A percentile compares a stretch with the other conserved stretches of the same genome.
phyloP scores from a whole-genome alignment of 53 echinoderm and acorn worm genomes.

The Temnopleurus reevesii region DNA sequence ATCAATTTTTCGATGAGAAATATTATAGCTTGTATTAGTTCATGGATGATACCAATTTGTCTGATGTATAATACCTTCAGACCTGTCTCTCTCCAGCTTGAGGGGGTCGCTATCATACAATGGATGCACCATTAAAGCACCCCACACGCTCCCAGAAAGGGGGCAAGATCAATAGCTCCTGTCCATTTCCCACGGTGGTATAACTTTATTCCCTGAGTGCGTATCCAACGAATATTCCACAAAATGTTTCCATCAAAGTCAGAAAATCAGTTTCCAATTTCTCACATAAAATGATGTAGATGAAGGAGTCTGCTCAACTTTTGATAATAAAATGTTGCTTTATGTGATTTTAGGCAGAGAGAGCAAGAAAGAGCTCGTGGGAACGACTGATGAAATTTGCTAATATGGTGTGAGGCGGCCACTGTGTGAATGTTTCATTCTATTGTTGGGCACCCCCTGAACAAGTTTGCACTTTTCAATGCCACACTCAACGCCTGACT shows the following conservation, averaged over 20 bases:
- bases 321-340: background rate
- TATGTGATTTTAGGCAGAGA: background rate
- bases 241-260: too few species aligned
- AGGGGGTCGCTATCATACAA: constrained; percentile 10
- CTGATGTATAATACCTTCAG: too few species aligned
- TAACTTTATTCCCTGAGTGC: background rate
- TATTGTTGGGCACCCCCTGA: constrained; percentile 8
- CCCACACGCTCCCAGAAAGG: constrained; percentile 20
- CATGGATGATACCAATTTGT: too few species aligned
- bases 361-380: constrained; percentile 26
- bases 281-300: background rate
- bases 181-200: background rate
- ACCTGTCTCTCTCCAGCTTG: background rate
- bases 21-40: too few species aligned
- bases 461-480: constrained; percentile 55
- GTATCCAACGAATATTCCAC: background rate
- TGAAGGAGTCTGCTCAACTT: background rate
- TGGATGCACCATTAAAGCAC: background rate
- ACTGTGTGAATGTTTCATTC: constrained; percentile 20
- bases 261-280: too few species aligned
- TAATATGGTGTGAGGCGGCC: background rate
- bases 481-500: constrained; percentile 37
- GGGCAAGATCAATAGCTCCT: constrained; percentile 10
- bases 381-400: background rate
- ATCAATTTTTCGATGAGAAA: too few species aligned